Conservation (phyloP, 2,888 invertebrate genomes). For the Theodoxus fluviatilis region DNA sequence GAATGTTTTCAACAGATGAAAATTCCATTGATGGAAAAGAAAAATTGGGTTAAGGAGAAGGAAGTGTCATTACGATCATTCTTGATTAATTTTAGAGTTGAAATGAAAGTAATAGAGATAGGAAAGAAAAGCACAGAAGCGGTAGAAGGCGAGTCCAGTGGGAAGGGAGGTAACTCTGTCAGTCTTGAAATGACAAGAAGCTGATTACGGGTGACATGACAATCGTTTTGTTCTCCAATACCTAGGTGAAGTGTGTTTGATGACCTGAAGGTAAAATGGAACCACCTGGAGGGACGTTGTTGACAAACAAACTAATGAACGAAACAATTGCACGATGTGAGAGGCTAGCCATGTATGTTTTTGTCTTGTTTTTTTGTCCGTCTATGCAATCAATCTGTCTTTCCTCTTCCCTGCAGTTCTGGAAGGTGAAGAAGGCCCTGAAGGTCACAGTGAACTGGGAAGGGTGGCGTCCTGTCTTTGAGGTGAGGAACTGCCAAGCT, state of each 20-base stretch:
- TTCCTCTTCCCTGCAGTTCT: slow-evolving; percentile 72
- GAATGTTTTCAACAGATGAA: no score
- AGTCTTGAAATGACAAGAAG: no score
- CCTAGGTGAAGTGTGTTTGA: background rate
- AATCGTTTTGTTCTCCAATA: background rate
- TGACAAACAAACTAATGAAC: background rate
- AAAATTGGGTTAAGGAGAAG: no score
- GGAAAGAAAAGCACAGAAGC: no score
- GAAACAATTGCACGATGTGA: background rate
- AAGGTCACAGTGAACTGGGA: slow-evolving; percentile 73
- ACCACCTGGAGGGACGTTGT: background rate
- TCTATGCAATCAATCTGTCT: background rate
- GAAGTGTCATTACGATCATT: no score
- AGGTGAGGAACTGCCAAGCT: no score
- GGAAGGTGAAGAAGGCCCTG: slow-evolving; percentile 94
- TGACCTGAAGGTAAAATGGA: background rate
- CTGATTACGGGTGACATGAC: no score
- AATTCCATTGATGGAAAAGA: no score
- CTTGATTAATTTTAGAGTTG: no score
- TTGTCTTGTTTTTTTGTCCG: background rate
- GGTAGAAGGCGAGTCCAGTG: no score
- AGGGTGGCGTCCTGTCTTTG: slow-evolving; percentile 59
- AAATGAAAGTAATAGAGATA: no score
- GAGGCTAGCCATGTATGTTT: background rate
- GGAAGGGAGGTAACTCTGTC: no score